Evolutionary conservation across 2,113 vertebrate genomes (phyloP), one percentile per base, ranked within the genome.

Genomic region (Clarias magur): DNA sequence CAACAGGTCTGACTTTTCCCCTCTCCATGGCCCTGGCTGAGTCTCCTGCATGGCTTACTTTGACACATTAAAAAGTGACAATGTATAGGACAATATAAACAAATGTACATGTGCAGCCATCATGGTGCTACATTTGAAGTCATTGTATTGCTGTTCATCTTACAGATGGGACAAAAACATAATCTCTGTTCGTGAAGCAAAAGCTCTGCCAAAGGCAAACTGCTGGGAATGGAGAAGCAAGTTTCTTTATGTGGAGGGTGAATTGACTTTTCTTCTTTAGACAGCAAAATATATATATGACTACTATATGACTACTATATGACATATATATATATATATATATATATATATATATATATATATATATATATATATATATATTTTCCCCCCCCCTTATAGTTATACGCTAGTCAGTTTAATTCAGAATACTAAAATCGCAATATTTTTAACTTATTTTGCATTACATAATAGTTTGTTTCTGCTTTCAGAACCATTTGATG

Each of bases 161-260:
- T 21, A 30, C 90, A 99, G 98, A 85, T 99, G 98, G 98, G 95
- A 91, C 60, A 94, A 88, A 86, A 92, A 95, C 0, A 95, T 99
- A 89, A 97, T 99, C 94, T 99, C 98, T 82, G 93, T 99, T 89
- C 96, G 97, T 87, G 96, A 98, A 92, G 98, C 95, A 91, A 96
- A 90, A 95, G 93, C 95, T 89, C 62, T 99, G 63, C 95, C 96
- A 25, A 98, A 96, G 91, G 93, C 92, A 89, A 94, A 94, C 86
- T 94, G 92, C 86, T 88, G 30, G 88, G 96, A 97, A 86, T 99
- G 98, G 98, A 97, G 94, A 94, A 96, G 96, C 94, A 99, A 98
- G 91, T 99, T 93, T 92, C 97, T 99, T 91, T 99, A 97, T 94
- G 94, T 99, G 83, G 98, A 99, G 97, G 98, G 98, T 99, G 96